phyloP scores from a whole-genome alignment of 2,113 vertebrate species.

The Platanista minor region DNA sequence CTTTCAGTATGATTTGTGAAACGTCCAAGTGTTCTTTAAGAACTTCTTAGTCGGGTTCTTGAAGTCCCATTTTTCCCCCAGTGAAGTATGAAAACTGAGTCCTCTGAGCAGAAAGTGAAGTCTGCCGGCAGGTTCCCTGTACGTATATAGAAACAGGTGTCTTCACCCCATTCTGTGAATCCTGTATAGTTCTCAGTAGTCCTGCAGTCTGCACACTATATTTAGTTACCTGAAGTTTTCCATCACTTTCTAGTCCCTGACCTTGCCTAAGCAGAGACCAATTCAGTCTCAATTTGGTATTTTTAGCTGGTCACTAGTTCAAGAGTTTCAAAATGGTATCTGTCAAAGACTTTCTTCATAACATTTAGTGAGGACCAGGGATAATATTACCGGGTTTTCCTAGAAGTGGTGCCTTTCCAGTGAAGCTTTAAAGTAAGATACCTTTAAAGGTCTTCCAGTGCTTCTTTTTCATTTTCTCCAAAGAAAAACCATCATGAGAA shows the following conservation, averaged over 20 bases:
- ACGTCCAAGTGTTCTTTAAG: not conserved
- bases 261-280: not conserved
- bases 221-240: not conserved
- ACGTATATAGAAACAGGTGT: not conserved
- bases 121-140: not conserved
- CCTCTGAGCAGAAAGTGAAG: not conserved
- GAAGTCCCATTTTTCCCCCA: not conserved
- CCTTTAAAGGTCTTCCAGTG: not conserved
- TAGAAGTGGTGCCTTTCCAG: not conserved
- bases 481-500: not conserved
- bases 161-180: not conserved
- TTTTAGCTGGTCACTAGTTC: conserved; percentile 2
- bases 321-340: conserved; percentile 5
- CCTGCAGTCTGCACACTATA: not conserved
- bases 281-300: not conserved
- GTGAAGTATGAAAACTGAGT: not conserved
- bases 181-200: not conserved
- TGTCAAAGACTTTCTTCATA: conserved; percentile 13
- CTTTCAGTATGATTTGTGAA: not conserved
- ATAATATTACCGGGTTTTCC: not conserved
- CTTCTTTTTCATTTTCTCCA: not conserved
- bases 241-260: not conserved
- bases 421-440: conserved; percentile 19
- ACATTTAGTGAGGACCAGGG: not conserved
- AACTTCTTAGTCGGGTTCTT: not conserved